These are phyloP conservation scores for Idris sp. DNA, from an alignment of 1,140 invertebrate species.

Conservation along the genomic window DNA sequence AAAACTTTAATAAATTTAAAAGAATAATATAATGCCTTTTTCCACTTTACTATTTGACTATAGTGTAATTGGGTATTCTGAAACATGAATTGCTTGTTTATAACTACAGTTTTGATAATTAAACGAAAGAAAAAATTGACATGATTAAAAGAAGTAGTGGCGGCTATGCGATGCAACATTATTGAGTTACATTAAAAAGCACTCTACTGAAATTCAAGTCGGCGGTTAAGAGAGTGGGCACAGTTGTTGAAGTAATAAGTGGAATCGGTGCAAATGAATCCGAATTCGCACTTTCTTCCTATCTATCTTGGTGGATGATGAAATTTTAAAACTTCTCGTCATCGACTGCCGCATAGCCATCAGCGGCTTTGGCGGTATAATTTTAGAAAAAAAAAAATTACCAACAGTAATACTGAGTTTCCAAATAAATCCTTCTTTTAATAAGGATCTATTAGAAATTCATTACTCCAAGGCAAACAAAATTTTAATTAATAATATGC, in stretches of 20 bases:
- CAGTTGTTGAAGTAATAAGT: conserved; percentile 61
- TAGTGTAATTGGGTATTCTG: too few relatives aligned
- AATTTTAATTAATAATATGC: too few relatives aligned
- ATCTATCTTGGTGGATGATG: conserved; percentile 46
- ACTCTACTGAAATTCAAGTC: conserved; percentile 48
- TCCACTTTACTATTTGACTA: too few relatives aligned
- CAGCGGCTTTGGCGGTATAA: conserved; percentile 7
- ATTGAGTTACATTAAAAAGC: conserved; percentile 62
- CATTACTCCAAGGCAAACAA: too few relatives aligned
- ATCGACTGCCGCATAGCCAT: conserved; percentile 23
- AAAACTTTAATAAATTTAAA: too few relatives aligned
- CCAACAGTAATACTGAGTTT: not conserved
- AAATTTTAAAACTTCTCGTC: conserved; percentile 54
- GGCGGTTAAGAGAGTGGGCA: conserved; percentile 48
- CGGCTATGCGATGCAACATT: conserved; percentile 33
- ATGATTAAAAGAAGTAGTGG: conserved; percentile 25
- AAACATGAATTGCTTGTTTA: too few relatives aligned
- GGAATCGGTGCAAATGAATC: conserved; percentile 54
- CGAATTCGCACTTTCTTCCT: conserved; percentile 55
- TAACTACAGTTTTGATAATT: too few relatives aligned
- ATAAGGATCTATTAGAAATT: too few relatives aligned
- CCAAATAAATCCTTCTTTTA: too few relatives aligned
- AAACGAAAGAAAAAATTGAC: conserved; percentile 29
- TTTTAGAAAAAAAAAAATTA: conserved; percentile 23
- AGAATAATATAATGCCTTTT: too few relatives aligned